Conservation (phyloP, 1,140 invertebrate genomes). For the Andricus grossulariae region DNA sequence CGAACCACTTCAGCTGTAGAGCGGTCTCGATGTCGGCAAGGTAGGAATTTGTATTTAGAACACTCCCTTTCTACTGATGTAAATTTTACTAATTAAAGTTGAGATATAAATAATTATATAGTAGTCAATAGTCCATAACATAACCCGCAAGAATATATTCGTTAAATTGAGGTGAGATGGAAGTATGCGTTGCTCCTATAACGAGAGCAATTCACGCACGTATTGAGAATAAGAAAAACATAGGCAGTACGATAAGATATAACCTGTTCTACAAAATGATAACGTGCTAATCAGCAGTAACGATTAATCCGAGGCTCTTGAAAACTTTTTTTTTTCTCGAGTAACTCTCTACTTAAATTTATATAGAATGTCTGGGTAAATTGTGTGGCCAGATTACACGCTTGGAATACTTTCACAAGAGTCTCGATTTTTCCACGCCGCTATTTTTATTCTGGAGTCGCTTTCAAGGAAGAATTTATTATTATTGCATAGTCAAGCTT, state of each 20-base stretch:
- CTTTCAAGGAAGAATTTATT: background rate
- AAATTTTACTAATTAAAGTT: too few species aligned
- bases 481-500: too few species aligned
- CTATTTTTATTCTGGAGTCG: conserved; percentile 2
- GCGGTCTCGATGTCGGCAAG: too few species aligned
- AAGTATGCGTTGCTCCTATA: background rate
- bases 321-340: background rate
- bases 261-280: background rate
- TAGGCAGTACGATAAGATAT: conserved; percentile 9
- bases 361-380: background rate
- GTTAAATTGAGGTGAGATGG: background rate
- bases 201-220: background rate
- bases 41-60: too few species aligned
- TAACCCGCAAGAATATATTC: too few species aligned
- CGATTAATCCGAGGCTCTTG: conserved; percentile 3
- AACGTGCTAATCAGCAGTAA: conserved; percentile 9
- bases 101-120: too few species aligned
- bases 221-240: background rate
- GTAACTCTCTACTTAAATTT: background rate
- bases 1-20: too few species aligned
- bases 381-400: conserved; percentile 1
- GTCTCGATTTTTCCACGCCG: background rate
- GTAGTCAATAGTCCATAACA: too few species aligned
- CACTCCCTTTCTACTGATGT: too few species aligned
- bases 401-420: conserved; percentile 5